Conservation (phyloP, 2,888 invertebrate species). For the Craniophora ligustri region DNA sequence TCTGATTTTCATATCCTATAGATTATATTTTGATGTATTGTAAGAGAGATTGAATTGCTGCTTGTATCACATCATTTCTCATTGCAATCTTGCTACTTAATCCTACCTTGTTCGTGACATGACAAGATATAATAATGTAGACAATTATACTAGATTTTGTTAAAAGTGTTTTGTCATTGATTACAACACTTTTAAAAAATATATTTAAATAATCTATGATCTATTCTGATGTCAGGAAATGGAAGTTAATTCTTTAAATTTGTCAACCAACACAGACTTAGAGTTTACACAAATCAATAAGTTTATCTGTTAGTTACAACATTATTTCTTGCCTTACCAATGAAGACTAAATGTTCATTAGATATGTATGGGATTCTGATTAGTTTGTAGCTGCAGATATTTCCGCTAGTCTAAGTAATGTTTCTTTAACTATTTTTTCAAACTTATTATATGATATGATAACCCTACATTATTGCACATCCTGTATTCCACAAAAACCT, state of each 20-base stretch:
- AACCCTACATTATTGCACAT: background rate
- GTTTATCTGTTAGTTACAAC: background rate
- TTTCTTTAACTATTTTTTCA: background rate
- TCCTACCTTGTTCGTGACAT: no score
- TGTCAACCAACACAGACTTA: background rate
- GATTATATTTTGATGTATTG: slow-evolving; percentile 4
- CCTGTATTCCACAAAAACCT: no score
- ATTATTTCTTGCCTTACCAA: background rate
- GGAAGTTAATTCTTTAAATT: background rate
- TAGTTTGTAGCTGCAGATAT: slow-evolving; percentile 6
- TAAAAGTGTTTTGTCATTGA: no score
- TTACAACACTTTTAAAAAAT: no score
- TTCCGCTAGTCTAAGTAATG: background rate
- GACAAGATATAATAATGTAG: no score
- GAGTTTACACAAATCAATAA: no score
- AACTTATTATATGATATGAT: no score
- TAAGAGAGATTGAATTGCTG: background rate
- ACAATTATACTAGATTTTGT: no score
- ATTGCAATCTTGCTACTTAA: background rate
- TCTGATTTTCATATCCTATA: background rate
- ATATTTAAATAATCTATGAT: no score
- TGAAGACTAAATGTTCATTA: background rate
- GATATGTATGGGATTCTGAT: slow-evolving; percentile 11
- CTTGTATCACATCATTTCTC: no score
- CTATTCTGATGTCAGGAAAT: background rate